Base-by-base conservation (phyloP, 1,140 invertebrate genomes). In the Leptoteleia sp. region DNA sequence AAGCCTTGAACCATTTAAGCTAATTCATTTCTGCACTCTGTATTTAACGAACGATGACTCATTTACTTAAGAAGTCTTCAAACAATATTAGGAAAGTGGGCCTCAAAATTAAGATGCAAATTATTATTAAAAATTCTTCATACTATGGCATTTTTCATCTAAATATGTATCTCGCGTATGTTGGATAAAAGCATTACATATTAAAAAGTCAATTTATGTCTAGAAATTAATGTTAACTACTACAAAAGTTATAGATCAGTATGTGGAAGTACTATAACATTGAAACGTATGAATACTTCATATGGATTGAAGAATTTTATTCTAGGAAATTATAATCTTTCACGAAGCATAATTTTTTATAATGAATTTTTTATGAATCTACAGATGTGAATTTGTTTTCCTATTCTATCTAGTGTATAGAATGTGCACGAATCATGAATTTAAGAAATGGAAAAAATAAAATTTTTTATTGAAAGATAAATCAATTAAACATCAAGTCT, bases 1-100 rank as follows among this genome's bases (percentile, higher is more conserved):
- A 29, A 75, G 27, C 71, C 71, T 75, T 75, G 71, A 61, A 45
- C 45, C 59, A 75, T 42, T 75, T 67, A 17, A 67, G 61, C 37
- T 65, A 59, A 61, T 75, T 67, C 54, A 22, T 50, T 47, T 48
- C 16, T 65, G 22, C 29, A 40, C 57, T 73, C n/a, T 35, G 15
- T 7, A 19, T 59, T 64, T 75, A 57, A 73, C 25, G 47, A 71
- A 71, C 8, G 45, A 31, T 57, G 70, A 75, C 17, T 64, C 70
- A 57, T 40, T 62, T 33, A 50, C 31, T 61, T 45, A 62, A 72
- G 27, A 16, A 54, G 16, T 72, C 55, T 54, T 45, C 19, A 37
- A n/a, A 37, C 25, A 50, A 13, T 45, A 70, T 70, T 37, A 61
- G 54, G 42, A 70, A 52, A 33, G 62, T 45, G 27, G 8, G n/a